Conservation (phyloP, 2,113 vertebrate genomes). For the Aplodontia rufa region DNA sequence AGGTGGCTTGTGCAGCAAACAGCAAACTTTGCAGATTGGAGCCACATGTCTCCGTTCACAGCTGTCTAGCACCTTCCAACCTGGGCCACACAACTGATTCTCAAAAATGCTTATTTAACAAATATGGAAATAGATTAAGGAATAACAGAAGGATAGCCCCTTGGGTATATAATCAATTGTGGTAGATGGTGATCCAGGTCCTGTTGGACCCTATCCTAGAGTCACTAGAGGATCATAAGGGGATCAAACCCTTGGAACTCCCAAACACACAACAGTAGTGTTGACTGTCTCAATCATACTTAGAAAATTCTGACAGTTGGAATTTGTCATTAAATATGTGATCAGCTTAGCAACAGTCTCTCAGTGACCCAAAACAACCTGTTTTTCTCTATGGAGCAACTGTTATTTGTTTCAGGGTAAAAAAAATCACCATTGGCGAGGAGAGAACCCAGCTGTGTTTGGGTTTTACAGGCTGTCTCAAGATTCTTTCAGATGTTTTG, state of each 20-base stretch:
- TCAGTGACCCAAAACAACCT: conserved; percentile 23
- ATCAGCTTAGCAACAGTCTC: not conserved
- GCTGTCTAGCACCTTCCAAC: not conserved
- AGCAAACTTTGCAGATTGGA: not conserved
- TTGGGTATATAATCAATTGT: not conserved
- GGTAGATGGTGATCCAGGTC: not conserved
- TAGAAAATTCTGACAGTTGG: not conserved
- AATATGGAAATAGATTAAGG: not conserved
- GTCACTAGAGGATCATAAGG: too few species aligned
- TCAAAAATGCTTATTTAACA: not conserved
- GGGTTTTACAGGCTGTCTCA: conserved; percentile 71
- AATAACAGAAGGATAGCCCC: not conserved
- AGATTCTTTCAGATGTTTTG: conserved; percentile 77
- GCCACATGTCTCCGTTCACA: not conserved
- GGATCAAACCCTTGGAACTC: not conserved
- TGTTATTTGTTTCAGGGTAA: conserved; percentile 58
- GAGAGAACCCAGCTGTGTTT: conserved; percentile 79
- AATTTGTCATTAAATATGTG: not conserved
- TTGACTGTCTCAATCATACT: not conserved
- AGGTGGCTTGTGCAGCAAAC: not conserved
- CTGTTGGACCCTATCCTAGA: not conserved
- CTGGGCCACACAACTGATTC: not conserved
- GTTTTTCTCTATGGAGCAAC: conserved; percentile 42
- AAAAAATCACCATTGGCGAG: conserved; percentile 57
- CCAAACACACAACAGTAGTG: not conserved